Evolutionary conservation across 2,888 invertebrate genomes (phyloP), one percentile per base, ranked within the genome.

Genomic region (Sinohyriopsis cumingii): DNA sequence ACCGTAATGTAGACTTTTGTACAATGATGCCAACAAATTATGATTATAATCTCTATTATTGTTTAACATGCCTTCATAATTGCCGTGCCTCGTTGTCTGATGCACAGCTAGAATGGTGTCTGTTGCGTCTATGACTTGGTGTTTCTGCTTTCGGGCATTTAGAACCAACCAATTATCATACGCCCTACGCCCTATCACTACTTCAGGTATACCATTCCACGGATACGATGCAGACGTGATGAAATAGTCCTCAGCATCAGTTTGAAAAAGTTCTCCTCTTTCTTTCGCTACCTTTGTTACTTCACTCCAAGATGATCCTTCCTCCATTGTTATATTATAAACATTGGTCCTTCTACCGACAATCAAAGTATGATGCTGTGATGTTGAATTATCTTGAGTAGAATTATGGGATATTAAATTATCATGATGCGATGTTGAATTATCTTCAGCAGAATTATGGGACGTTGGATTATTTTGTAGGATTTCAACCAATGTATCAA

Each of bases 121-220:
- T 18, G 86, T 83, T 6, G 75, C 77, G 63, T 87, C 87, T 20
- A 87, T 77, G 25, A 83, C 83, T 54, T 64, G 56, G 20, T 80
- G 72, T n/a, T 81, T 72, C 6, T 71, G 68, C 71, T 80, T 77
- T 7, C 81, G 73, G 3, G 84, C 71, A 66, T 83, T 75, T 20
- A 77, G 78, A 1, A 87, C 84, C 20, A 87, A 71, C 85, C 85
- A 87, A 68, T 86, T 86, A 65, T 87, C 87, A 67, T 86, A 87
- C 0, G 86, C 87, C 25, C 79, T 66, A 19, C 84, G 77, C 22
- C 86, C 86, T 59, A 87, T 82, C 54, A 86, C 84, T 63, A 87
- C 82, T 62, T 84, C 82, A 25, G 87, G 84, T 33, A 86, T 79
- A 28, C 74, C 76, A 55, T 75, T 74, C 87, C 86, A 87, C 5